Percentiles rank a stretch among this genome's conserved stretches.
These are phyloP conservation scores for Pandemis corylana DNA, from an alignment of 2,888 invertebrate species.

Conservation along the genomic window DNA sequence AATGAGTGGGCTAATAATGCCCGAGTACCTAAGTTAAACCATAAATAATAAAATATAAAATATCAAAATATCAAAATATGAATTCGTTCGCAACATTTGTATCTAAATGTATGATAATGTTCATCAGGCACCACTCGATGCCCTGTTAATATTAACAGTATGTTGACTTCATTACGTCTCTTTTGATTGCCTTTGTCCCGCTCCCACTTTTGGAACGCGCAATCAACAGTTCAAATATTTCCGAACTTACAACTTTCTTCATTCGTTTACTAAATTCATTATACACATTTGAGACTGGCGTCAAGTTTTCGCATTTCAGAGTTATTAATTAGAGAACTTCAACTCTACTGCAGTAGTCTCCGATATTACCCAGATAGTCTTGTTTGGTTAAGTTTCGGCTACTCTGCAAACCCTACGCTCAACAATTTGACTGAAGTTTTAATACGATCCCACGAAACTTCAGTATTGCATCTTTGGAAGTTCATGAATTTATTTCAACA, in stretches of 20 bases:
- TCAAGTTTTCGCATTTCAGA: conserved; percentile 49
- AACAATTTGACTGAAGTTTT: conserved; percentile 14
- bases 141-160: too few species aligned
- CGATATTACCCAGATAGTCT: conserved; percentile 50
- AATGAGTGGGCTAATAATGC: too few species aligned
- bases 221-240: background rate
- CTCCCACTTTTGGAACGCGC: background rate
- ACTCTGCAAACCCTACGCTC: conserved; percentile 36
- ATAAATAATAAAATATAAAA: too few species aligned
- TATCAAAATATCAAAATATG: too few species aligned
- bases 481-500: background rate
- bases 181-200: background rate
- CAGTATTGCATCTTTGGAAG: background rate
- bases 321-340: conserved; percentile 54
- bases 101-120: too few species aligned
- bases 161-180: background rate
- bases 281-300: conserved; percentile 20
- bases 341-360: conserved; percentile 44
- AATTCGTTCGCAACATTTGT: too few species aligned
- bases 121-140: too few species aligned
- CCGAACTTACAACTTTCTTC: background rate
- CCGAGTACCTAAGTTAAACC: too few species aligned
- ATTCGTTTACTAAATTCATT: conserved; percentile 20
- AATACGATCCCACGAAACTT: conserved; percentile 10
- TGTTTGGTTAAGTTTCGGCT: conserved; percentile 58